phyloP scores from a whole-genome alignment of 2,888 invertebrate genomes.

The Drosophila cognata region DNA sequence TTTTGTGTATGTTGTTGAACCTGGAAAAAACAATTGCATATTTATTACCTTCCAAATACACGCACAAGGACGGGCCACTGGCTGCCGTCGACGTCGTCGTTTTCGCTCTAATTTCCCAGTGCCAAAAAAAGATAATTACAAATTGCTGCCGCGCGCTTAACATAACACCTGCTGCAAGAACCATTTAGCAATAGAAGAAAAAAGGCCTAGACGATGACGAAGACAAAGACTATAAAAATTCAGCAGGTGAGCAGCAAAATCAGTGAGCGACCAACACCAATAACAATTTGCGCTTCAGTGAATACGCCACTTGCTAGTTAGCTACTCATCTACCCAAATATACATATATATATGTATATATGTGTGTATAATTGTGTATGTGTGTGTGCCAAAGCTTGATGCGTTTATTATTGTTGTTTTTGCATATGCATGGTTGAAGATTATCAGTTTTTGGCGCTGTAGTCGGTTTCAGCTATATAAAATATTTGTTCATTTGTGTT shows the following conservation, averaged over 20 bases:
- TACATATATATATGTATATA: not conserved
- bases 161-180: conserved; percentile 32
- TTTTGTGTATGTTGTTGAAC: conserved; percentile 17
- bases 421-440: conserved; percentile 34
- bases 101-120: conserved; percentile 61
- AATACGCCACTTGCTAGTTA: conserved; percentile 52
- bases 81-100: conserved; percentile 28
- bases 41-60: conserved; percentile 43
- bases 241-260: conserved; percentile 52
- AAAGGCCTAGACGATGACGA: conserved; percentile 53
- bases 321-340: conserved; percentile 36
- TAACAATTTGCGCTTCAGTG: conserved; percentile 56
- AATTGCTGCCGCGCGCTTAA: conserved; percentile 31
- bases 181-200: conserved; percentile 18
- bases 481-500: conserved; percentile 15
- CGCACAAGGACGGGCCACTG: conserved; percentile 48
- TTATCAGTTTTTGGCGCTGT: conserved; percentile 39
- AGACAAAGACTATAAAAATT: conserved; percentile 39
- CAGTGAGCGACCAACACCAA: conserved; percentile 32
- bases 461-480: conserved; percentile 36
- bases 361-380: too few relatives aligned
- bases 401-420: conserved; percentile 21
- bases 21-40: conserved; percentile 13
- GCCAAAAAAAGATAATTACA: conserved; percentile 60
- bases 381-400: not conserved